Base-by-base conservation (phyloP, 2,888 invertebrate species). In the Amphipoea lucens region DNA sequence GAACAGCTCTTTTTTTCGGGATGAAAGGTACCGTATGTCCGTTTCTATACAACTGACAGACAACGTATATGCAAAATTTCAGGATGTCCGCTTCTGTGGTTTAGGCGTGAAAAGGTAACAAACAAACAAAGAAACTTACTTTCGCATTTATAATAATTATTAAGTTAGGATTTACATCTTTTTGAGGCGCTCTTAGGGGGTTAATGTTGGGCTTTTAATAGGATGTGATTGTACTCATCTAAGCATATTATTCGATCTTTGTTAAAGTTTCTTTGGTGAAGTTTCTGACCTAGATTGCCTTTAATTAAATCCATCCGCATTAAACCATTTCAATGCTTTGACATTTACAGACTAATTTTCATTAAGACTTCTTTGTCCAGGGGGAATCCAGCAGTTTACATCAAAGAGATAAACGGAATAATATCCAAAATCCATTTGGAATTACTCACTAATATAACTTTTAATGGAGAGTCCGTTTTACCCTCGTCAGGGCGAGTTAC, bases 391-490 rank as follows among this genome's bases (percentile, higher is more conserved):
- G 36, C 68, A 74, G 76, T 76, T 78, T 23, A 60, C 12, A 74
- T 62, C 45, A 60, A 60, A 74, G 85, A 85, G 68, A 73, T 73
- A 75, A 68, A 70, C 66, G 74, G 84, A 86, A 87, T 84, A 85
- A 87, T 85, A 91, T 90, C 90, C 88, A 83, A 88, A 91, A 90
- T 88, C 89, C 87, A 87, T 91, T 90, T 87, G 85, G 89, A 90
- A 92, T 92, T 92, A 91, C 91, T 91, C 90, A 90, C 88, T 90
- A 90, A 91, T 92, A 89, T 91, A 93, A 92, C 90, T 92, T 92
- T 91, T 93, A 92, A 92, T 92, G 90, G 91, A 83, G 75, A 84
- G 74, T 77, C 79, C 73, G 63, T 69, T 84, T n/a, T 70, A 92
- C 92, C 92, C 93, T 92, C 87, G 91, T 92, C 92, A 92, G 67